phyloP scores from a whole-genome alignment of 2,888 invertebrate species.

The Neuroscelio doddi region DNA sequence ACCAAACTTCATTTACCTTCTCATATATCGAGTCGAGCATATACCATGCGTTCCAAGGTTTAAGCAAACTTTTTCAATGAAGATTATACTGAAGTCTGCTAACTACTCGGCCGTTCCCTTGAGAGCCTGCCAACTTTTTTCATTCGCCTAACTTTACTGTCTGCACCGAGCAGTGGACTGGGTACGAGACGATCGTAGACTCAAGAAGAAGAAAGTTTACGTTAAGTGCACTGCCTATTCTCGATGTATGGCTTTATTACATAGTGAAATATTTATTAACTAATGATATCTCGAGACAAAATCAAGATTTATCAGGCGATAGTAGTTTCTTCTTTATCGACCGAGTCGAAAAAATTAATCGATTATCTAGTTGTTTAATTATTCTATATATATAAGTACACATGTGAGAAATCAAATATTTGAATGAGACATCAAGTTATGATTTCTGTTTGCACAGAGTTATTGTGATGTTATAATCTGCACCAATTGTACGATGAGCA shows the following conservation, averaged over 20 bases:
- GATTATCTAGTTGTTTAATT: no score
- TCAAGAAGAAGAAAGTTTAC: constrained; percentile 36
- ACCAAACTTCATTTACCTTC: constrained; percentile 44
- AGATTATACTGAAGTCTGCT: constrained; percentile 68
- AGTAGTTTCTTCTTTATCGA: no score
- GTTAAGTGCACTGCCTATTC: constrained; percentile 38
- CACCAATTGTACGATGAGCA: constrained; percentile 33
- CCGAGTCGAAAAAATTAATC: no score
- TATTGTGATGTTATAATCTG: constrained; percentile 32
- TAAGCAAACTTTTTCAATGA: constrained; percentile 70
- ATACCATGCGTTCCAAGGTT: constrained; percentile 53
- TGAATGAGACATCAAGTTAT: no score
- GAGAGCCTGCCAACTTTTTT: constrained; percentile 66
- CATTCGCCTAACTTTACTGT: constrained; percentile 63
- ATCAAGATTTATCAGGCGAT: no score
- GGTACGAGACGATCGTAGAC: constrained; percentile 40
- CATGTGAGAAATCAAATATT: no score
- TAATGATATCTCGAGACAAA: constrained; percentile 30
- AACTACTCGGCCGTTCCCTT: constrained; percentile 65
- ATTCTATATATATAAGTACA: no score
- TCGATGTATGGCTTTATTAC: constrained; percentile 41
- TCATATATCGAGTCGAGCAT: constrained; percentile 45
- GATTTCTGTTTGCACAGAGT: constrained; percentile 12
- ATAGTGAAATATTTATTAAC: constrained; percentile 40
- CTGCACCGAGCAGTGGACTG: constrained; percentile 43